A percentile compares a stretch with the other conserved stretches of the same genome.
Conservation (phyloP, 1,140 invertebrate species). For the Trachelipus rathkii region DNA sequence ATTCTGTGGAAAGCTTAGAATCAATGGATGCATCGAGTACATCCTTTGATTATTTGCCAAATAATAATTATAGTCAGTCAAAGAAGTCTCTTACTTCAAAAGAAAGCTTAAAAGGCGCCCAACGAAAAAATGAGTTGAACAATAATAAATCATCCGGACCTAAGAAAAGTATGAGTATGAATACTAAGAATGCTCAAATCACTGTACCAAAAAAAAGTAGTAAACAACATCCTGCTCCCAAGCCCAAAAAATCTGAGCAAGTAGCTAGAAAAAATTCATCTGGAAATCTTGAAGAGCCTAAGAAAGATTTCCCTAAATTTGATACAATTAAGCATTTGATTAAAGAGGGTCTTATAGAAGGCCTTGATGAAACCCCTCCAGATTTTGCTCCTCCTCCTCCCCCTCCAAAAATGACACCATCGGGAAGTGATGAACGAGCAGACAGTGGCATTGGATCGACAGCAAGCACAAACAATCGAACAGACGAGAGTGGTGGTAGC, state of each 20-base stretch:
- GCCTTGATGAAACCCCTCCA: constrained; percentile 55
- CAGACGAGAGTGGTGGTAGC: constrained; percentile 29
- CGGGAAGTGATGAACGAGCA: constrained; percentile 29
- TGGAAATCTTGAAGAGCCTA: constrained; percentile 24
- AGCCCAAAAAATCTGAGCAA: too few relatives aligned
- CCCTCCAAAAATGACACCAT: constrained; percentile 48
- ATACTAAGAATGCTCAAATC: too few relatives aligned
- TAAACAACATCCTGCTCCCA: too few relatives aligned
- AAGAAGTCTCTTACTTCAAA: too few relatives aligned
- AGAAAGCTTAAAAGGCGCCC: too few relatives aligned
- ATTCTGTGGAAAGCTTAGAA: constrained; percentile 33
- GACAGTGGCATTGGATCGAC: constrained; percentile 31
- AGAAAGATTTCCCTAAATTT: constrained; percentile 60
- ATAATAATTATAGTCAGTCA: constrained; percentile 28
- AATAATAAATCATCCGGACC: too few relatives aligned
- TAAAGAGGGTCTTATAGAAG: constrained; percentile 62
- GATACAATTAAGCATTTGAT: constrained; percentile 71
- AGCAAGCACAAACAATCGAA: constrained; percentile 30
- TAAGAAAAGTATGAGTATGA: too few relatives aligned
- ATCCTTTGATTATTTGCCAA: constrained; percentile 41
- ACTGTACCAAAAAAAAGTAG: too few relatives aligned
- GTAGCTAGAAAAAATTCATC: constrained; percentile 16
- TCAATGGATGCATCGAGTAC: constrained; percentile 38
- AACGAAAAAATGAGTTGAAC: too few relatives aligned
- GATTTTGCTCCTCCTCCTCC: constrained; percentile 55